Base-by-base conservation (phyloP, 1,140 invertebrate species). In the Tetragnatha versicolor region DNA sequence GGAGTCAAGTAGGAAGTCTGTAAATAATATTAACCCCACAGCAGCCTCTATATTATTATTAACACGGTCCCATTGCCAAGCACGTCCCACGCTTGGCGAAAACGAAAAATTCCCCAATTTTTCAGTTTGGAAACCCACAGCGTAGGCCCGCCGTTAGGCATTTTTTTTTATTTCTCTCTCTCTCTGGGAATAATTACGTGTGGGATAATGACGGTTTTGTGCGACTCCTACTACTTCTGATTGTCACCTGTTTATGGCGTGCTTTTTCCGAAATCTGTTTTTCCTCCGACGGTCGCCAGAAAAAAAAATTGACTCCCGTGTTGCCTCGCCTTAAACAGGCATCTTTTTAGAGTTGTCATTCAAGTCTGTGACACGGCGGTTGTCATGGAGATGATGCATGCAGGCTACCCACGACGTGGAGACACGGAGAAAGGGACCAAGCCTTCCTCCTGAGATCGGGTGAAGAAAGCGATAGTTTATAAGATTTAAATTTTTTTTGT, bases 221-320 rank as follows among this genome's bases (percentile, higher is more conserved):
- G 39, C n/a, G 47, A 70, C 68, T 70, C 68, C 68, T 70, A 70
- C 68, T 70, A 70, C 68, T 70, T 55, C 29, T 20, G 51, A 70
- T 70, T 70, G 68, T 70, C 68, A 70, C 68, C 68, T 70, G 68
- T 55, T 70, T 70, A 70, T 53, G 68, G 68, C 68, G 55, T 53
- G 45, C 31, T 51, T 70, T 53, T 70, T 70, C n/a, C 27, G 39
- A 70, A 70, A 25, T 70, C 55, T 70, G 68, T 70, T 70, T 70
- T 55, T 70, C 68, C n/a, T n/a, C n/a, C n/a, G n/a, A n/a, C n/a
- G 31, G 49, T 70, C 68, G 49, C 47, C 29, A 70, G 31, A 63
- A 25, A 55, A 25, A 55, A 47, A 65, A 65, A 65, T 35, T 22
- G 37, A 25, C n/a, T 2, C 4, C 37, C 58, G 58, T 51, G 9